These are phyloP conservation scores for Rachycentron canadum DNA, from an alignment of 2,797 vertebrate species.

Conservation along the genomic window DNA sequence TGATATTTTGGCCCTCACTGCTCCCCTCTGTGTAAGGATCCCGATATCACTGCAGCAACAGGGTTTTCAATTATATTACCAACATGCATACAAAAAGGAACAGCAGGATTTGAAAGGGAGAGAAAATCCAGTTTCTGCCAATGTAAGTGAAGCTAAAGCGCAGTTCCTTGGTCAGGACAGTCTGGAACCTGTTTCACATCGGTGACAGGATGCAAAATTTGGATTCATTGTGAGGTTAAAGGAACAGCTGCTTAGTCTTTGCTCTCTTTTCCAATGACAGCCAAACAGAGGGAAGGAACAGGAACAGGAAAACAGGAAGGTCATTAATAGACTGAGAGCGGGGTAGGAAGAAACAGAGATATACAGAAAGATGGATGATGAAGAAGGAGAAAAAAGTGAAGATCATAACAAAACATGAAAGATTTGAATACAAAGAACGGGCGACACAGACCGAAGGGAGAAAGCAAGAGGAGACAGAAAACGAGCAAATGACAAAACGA, in stretches of 20 bases:
- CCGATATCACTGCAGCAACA: neutral
- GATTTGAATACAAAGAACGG: too few relatives aligned
- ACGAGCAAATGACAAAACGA: neutral
- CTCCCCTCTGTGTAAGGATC: neutral
- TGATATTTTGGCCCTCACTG: too few relatives aligned
- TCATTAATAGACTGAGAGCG: neutral
- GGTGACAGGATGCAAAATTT: neutral
- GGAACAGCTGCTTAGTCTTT: neutral
- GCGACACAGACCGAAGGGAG: too few relatives aligned
- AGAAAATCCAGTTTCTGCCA: neutral
- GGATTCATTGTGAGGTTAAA: neutral
- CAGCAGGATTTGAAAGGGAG: neutral
- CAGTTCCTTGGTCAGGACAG: neutral
- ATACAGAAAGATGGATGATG: neutral
- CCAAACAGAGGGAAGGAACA: neutral
- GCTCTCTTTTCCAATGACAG: neutral
- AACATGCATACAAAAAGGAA: too few relatives aligned
- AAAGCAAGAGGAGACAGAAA: neutral
- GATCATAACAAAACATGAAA: too few relatives aligned
- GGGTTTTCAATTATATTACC: neutral
- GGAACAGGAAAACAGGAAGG: neutral
- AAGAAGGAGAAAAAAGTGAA: too few relatives aligned
- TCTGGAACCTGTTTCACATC: constrained; percentile 8
- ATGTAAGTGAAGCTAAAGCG: neutral
- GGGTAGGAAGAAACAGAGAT: too few relatives aligned